Evolutionary conservation across 1,140 invertebrate species (phyloP), one percentile per base, ranked within the genome.

Genomic region (Eriocheir sinensis): DNA sequence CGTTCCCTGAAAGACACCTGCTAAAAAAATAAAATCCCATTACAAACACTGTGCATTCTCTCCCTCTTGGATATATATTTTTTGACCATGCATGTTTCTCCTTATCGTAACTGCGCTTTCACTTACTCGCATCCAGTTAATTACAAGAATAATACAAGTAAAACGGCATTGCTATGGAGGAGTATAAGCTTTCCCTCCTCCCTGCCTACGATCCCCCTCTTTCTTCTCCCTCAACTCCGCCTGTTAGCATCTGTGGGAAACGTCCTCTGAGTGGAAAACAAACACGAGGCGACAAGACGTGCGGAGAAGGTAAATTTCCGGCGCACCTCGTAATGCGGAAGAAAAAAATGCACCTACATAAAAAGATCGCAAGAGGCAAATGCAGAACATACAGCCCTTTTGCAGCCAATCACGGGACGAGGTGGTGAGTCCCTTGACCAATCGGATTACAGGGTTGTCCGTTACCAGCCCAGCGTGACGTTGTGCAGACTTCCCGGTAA

Each of bases 361-460:
- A 53, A 53, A 72, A 72, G n/a, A 72, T n/a, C 27, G 21, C n/a
- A 72, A 72, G 60, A n/a, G 6, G n/a, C 27, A 72, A 72, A 72
- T n/a, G 60, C 27, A 72, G 1, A 72, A 72, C 60, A 72, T 72
- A 72, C 27, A 21, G 8, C 27, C n/a, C 21, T 72, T 72, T 72
- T n/a, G 21, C 27, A n/a, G 60, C 60, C 27, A 72, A 72, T 72
- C 89, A 72, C 30, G 89, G 36, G n/a, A 12, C 53, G 32, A 6
- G 0, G 27, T 53, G 30, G 32, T 30, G 44, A 89, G 41, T 53
- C n/a, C 88, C 88, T 34, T 89, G 53, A 32, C 44, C 38, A 89
- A 89, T 89, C 41, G 30, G 53, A 89, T 89, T 89, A 89, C 44
- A 89, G 53, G 88, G 41, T 21, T 53, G 88, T 53, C 88, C 36